phyloP scores from a whole-genome alignment of 64 coral and sea anemone species.

The Exaiptasia diaphana region DNA sequence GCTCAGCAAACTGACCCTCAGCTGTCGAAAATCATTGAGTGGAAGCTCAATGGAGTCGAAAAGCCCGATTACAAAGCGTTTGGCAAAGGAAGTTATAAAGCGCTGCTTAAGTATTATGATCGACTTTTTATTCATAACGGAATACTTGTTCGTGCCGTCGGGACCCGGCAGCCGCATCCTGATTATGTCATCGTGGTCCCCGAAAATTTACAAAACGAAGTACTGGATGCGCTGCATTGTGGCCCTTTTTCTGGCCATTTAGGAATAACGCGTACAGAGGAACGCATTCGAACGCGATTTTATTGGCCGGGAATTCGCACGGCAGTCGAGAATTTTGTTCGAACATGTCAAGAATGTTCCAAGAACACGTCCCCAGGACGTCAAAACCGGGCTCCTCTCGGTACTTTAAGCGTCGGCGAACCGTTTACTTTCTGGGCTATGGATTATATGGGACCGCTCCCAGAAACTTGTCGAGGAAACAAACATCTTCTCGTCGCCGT shows the following conservation, averaged over 20 bases:
- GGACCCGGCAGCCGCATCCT: background rate
- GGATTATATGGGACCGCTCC: background rate
- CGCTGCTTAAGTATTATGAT: background rate
- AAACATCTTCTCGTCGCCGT: conserved; percentile 33
- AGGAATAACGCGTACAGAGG: conserved; percentile 32
- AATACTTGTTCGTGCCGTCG: background rate
- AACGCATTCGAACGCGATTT: background rate
- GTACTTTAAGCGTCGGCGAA: background rate
- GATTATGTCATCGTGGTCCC: background rate
- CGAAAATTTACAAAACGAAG: background rate
- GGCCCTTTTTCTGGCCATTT: conserved; percentile 13
- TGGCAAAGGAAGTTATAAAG: background rate
- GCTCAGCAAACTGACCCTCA: background rate
- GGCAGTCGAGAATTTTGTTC: background rate
- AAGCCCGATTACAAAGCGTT: background rate
- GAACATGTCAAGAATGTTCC: background rate
- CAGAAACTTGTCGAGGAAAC: background rate
- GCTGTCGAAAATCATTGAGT: background rate
- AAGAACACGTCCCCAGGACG: background rate
- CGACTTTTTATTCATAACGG: background rate
- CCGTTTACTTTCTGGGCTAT: conserved; percentile 10
- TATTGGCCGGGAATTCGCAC: conserved; percentile 1
- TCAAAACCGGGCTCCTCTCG: background rate
- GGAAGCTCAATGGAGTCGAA: background rate
- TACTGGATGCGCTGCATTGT: background rate